Base-by-base conservation (phyloP, 2,113 vertebrate species). In the Ia io region DNA sequence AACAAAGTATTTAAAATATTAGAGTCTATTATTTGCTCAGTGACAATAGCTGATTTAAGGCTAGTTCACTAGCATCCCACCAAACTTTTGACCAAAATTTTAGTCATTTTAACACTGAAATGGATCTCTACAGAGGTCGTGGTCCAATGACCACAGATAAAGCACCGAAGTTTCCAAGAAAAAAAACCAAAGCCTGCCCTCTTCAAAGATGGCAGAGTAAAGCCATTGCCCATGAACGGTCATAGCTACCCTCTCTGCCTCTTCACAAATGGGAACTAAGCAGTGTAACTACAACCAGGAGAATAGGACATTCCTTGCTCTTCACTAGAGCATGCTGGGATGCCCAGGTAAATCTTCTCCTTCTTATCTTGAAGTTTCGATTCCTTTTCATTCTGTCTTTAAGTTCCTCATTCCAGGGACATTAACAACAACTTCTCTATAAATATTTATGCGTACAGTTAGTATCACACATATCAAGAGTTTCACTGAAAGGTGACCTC, bases 321-420 rank as follows among this genome's bases (percentile, higher is more conserved):
- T 73, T 74, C 59, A 20, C 37, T 30, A 11, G 8, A 77, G 25
- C 20, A 49, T 2, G 32, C 20, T 9, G 3, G 8, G 3, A 73
- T 79, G 28, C 44, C 83, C 49, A 82, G 2, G 3, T 40, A 78
- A 80, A 84, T n/a, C 10, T 40, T 77, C 37, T 77, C 70, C 42
- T 6, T 37, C 84, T 80, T 40, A 83, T n/a, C 89, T 73, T 53
- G 35, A 51, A 88, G 80, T 91, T 96, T 92, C 56, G 4, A 30
- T 85, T 92, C 77, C 80, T 84, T 88, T 44, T 89, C 49, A 82
- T 70, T 77, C 73, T 42, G 3, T 67, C n/a, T 91, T 76, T 87
- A 49, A 9, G 67, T 96, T 96, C 96, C 96, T 95, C 95, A 92
- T 97, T 96, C 95, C 95, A 91, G 49, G 35, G 22, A 67, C 77